Evolutionary conservation across 2,888 invertebrate genomes (phyloP).

Genomic region (Aphidius colemani): DNA sequence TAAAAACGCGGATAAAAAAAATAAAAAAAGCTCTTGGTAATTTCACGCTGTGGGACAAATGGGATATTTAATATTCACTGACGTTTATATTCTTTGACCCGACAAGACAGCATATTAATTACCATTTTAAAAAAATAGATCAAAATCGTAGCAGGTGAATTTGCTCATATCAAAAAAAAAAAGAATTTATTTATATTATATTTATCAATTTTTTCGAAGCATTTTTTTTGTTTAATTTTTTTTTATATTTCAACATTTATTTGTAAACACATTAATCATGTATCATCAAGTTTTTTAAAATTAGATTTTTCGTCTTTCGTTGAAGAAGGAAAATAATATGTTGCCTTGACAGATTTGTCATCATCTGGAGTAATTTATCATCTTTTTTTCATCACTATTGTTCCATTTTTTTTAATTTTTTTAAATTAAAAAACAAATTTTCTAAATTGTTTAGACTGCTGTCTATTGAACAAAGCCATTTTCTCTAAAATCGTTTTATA

Average conservation of each 20-base stretch:
- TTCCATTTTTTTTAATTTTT: background rate
- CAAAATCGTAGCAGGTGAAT: slow-evolving; percentile 33
- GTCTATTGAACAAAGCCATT: no score
- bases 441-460: background rate
- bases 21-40: slow-evolving; percentile 31
- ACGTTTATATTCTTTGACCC: slow-evolving; percentile 22
- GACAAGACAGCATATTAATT: slow-evolving; percentile 22
- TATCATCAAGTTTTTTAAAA: background rate
- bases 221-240: slow-evolving; percentile 1
- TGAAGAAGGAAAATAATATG: background rate
- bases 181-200: slow-evolving; percentile 4
- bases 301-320: slow-evolving; percentile 2
- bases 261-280: background rate
- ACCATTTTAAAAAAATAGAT: slow-evolving; percentile 23
- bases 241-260: background rate
- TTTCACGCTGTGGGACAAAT: slow-evolving; percentile 40
- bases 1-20: background rate
- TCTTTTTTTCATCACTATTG: slow-evolving; percentile 2
- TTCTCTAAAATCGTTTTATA: no score
- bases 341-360: slow-evolving; percentile 12
- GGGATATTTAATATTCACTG: slow-evolving; percentile 36
- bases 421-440: background rate
- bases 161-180: background rate
- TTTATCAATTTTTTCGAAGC: background rate
- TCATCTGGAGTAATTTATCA: slow-evolving; percentile 9